Evolutionary conservation across 2,888 invertebrate species (phyloP).

Genomic region (Xestia ashworthii): DNA sequence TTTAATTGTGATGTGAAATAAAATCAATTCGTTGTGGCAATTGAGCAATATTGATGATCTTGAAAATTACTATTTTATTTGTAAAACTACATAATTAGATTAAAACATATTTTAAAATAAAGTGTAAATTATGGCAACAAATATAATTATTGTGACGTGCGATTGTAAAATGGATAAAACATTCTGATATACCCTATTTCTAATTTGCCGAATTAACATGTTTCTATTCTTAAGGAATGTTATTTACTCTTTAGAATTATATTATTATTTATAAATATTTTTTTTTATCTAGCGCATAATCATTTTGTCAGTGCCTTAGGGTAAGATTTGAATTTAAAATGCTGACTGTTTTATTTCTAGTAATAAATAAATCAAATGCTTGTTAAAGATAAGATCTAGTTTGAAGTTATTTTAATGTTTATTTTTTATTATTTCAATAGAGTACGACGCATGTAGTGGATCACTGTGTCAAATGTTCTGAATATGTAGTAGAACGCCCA

Average conservation of each 20-base stretch:
- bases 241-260: constrained; percentile 86
- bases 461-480: constrained; percentile 86
- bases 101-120: constrained; percentile 42
- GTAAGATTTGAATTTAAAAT: constrained; percentile 83
- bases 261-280: constrained; percentile 82
- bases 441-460: constrained; percentile 71
- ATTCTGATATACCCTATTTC: constrained; percentile 65
- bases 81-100: constrained; percentile 40
- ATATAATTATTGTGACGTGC: constrained; percentile 50
- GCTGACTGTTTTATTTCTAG: constrained; percentile 80
- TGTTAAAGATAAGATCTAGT: constrained; percentile 73
- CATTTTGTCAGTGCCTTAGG: constrained; percentile 89
- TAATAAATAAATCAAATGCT: constrained; percentile 77
- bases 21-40: constrained; percentile 50
- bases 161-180: constrained; percentile 49
- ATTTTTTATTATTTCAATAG: constrained; percentile 68
- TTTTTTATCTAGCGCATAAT: constrained; percentile 84
- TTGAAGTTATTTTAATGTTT: constrained; percentile 69
- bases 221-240: constrained; percentile 85
- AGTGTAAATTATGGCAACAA: constrained; percentile 43
- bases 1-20: constrained; percentile 55
- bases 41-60: constrained; percentile 57
- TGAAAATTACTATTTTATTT: constrained; percentile 50
- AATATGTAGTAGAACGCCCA: constrained; percentile 60
- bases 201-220: constrained; percentile 80